Conservation (phyloP, 2,888 invertebrate genomes). For the Zonitis immaculata region DNA sequence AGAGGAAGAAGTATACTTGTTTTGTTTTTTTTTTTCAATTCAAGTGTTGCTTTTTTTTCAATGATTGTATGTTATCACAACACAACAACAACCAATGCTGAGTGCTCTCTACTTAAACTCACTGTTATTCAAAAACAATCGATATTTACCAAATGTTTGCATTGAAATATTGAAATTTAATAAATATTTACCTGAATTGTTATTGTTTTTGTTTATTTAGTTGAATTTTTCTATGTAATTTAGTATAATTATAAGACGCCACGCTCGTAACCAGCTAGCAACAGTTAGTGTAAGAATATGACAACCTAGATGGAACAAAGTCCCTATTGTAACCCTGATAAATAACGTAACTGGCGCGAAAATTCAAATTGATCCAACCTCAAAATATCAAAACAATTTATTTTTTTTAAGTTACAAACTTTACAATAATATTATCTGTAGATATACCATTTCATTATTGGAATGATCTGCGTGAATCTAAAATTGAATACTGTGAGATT, state of each 20-base stretch:
- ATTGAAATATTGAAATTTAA: not conserved
- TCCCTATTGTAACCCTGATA: not conserved
- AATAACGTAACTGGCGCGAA: not conserved
- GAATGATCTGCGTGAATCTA: too few relatives aligned
- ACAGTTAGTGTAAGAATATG: not conserved
- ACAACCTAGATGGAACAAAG: not conserved
- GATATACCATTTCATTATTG: too few relatives aligned
- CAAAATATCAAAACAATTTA: not conserved
- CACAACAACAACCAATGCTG: not conserved
- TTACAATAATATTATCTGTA: too few relatives aligned
- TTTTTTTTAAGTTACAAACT: too few relatives aligned
- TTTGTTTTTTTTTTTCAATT: not conserved
- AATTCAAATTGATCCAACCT: not conserved
- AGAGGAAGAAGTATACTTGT: not conserved
- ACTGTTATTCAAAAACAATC: not conserved
- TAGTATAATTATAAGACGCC: not conserved
- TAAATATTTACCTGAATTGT: not conserved
- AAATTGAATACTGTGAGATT: too few relatives aligned
- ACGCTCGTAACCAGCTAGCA: not conserved
- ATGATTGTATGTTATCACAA: slow-evolving; percentile 1
- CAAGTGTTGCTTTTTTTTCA: not conserved
- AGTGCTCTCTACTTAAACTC: not conserved
- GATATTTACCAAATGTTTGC: not conserved
- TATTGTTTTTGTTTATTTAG: not conserved
- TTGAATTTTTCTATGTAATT: not conserved